These are phyloP conservation scores for Protobothrops flavoviridis DNA, from an alignment of 2,113 vertebrate genomes.

Conservation along the genomic window DNA sequence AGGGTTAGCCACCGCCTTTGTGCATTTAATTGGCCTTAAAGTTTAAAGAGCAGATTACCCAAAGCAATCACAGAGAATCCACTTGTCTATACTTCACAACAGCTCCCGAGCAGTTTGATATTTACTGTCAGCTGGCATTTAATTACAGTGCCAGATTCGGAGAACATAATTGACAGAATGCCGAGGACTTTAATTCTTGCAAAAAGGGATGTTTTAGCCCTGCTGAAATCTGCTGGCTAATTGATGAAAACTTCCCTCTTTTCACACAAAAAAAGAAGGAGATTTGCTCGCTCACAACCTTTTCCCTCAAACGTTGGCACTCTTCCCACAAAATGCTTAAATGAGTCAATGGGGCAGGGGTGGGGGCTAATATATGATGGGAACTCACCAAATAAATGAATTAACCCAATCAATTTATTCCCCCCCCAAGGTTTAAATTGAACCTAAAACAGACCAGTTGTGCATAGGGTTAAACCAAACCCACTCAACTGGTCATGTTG, in stretches of 20 bases:
- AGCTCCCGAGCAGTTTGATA: slow-evolving; percentile 66
- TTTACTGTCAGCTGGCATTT: slow-evolving; percentile 69
- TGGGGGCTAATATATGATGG: too few relatives aligned
- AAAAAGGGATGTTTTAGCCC: slow-evolving; percentile 54
- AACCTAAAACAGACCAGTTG: too few relatives aligned
- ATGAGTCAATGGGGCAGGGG: too few relatives aligned
- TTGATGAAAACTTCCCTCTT: slow-evolving; percentile 31
- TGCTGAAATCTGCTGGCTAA: slow-evolving; percentile 52
- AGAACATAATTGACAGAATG: slow-evolving; percentile 65
- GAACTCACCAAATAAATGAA: too few relatives aligned
- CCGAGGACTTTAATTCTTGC: slow-evolving; percentile 63
- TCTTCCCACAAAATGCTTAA: neutral
- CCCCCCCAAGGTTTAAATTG: too few relatives aligned
- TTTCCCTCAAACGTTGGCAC: neutral
- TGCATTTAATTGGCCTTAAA: slow-evolving; percentile 54
- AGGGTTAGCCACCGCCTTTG: slow-evolving; percentile 3
- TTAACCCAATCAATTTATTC: too few relatives aligned
- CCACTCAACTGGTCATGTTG: too few relatives aligned
- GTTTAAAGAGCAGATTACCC: slow-evolving; percentile 64
- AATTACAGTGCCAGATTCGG: slow-evolving; percentile 56
- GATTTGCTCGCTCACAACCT: slow-evolving; percentile 21
- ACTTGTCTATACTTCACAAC: slow-evolving; percentile 66
- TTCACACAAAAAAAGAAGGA: slow-evolving; percentile 36
- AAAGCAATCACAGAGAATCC: slow-evolving; percentile 65
- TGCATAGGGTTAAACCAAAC: too few relatives aligned